A percentile compares a stretch with the other conserved stretches of the same genome.
phyloP scores from a whole-genome alignment of 2,888 invertebrate genomes.

The Tetragonula carbonaria region DNA sequence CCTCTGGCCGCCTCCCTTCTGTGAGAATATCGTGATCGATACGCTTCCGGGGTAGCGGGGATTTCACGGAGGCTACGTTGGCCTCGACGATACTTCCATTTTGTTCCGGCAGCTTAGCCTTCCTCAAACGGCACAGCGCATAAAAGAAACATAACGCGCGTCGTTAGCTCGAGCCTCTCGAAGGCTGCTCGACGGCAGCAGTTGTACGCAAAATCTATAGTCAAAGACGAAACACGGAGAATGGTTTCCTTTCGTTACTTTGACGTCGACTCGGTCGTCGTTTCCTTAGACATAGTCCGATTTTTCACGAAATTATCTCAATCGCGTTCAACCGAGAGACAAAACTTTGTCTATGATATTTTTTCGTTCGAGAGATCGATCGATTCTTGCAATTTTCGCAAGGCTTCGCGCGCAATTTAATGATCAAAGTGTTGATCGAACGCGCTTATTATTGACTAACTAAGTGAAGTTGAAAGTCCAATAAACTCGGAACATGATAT shows the following conservation, averaged over 20 bases:
- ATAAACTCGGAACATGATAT: too few relatives aligned
- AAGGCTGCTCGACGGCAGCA: too few relatives aligned
- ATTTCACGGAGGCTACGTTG: background rate
- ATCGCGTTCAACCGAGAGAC: too few relatives aligned
- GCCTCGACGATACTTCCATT: conserved; percentile 23
- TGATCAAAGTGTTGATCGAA: too few relatives aligned
- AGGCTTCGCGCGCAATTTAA: too few relatives aligned
- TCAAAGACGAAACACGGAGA: background rate
- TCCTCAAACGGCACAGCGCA: conserved; percentile 29
- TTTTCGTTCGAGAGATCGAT: too few relatives aligned
- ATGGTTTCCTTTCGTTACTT: background rate
- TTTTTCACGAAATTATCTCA: background rate
- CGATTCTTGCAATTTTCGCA: too few relatives aligned
- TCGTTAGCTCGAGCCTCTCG: conserved; percentile 11
- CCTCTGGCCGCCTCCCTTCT: background rate
- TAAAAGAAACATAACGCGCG: conserved; percentile 26
- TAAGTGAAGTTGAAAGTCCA: too few relatives aligned
- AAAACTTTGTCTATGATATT: too few relatives aligned
- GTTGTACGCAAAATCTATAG: background rate
- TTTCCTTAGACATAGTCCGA: accelerated
- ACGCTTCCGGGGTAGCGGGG: conserved; percentile 29
- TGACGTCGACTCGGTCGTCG: background rate
- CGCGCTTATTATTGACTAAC: too few relatives aligned
- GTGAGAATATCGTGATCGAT: conserved; percentile 31
- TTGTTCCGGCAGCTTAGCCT: conserved; percentile 18